Evolutionary conservation across 2,797 vertebrate species (phyloP).

Genomic region (Acrossocheilus wenchowensis): DNA sequence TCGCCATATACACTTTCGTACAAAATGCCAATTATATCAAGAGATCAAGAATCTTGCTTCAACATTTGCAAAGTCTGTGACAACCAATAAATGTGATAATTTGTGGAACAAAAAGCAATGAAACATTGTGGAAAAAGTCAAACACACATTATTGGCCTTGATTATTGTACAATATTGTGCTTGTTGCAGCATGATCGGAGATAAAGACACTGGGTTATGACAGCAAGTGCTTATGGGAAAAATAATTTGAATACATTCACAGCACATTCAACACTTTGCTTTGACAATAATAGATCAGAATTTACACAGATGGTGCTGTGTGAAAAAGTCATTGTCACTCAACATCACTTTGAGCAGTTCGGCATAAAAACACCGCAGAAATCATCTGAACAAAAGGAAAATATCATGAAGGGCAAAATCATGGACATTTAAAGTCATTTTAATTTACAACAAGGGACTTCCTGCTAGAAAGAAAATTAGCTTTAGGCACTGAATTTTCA

Average conservation of each 20-base stretch:
- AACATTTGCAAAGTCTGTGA: conserved; percentile 4
- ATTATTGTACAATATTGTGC: conserved; percentile 53
- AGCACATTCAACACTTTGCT: conserved; percentile 47
- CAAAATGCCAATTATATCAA: conserved; percentile 17
- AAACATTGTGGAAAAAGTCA: not conserved
- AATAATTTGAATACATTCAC: conserved; percentile 46
- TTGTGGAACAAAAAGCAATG: not conserved
- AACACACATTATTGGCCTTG: conserved; percentile 24
- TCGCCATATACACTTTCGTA: not conserved
- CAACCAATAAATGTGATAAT: conserved; percentile 2
- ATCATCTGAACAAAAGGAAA: conserved; percentile 42
- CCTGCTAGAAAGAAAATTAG: conserved; percentile 54
- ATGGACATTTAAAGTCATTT: conserved; percentile 22
- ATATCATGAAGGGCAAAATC: conserved; percentile 57
- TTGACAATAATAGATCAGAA: conserved; percentile 52
- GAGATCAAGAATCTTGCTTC: not conserved
- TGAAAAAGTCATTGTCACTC: conserved; percentile 58
- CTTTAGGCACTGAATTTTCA: conserved; percentile 51
- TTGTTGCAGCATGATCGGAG: conserved; percentile 33
- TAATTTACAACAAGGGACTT: conserved; percentile 20
- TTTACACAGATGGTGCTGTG: conserved; percentile 57
- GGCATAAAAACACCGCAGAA: conserved; percentile 42
- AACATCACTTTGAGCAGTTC: conserved; percentile 62
- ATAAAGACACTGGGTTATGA: conserved; percentile 52
- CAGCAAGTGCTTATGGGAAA: conserved; percentile 53